Percentiles rank a stretch among this genome's conserved stretches.
These are phyloP conservation scores for Galaxea fascicularis DNA, from an alignment of 92 coral and sea anemone genomes.

Conservation along the genomic window DNA sequence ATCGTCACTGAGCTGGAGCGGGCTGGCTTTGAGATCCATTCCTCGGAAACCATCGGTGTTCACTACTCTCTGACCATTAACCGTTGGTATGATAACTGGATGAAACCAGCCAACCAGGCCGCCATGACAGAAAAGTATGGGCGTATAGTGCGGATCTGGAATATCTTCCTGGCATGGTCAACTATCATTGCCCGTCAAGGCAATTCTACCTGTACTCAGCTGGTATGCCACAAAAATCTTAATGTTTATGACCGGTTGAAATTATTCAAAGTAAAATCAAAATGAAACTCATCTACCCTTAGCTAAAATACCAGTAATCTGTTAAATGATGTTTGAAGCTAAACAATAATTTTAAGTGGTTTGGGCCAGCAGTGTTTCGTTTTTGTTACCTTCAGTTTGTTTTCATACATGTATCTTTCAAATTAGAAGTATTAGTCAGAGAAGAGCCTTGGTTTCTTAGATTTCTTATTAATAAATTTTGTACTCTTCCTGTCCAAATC, in stretches of 20 bases:
- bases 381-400: background rate
- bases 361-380: background rate
- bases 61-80: conserved; percentile 96
- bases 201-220: conserved; percentile 93
- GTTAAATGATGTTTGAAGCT: background rate
- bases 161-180: conserved; percentile 97
- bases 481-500: background rate
- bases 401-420: background rate
- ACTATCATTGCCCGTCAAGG: conserved; percentile 98
- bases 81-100: conserved; percentile 98
- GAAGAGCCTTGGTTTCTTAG: background rate
- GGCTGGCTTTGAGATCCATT: conserved; percentile 96
- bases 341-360: background rate
- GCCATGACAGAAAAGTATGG: conserved; percentile 84
- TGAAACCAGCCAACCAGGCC: conserved; percentile 82
- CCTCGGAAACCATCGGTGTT: conserved; percentile 92
- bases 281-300: conserved; percentile 24
- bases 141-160: conserved; percentile 91
- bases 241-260: conserved; percentile 91
- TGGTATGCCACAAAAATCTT: conserved; percentile 98
- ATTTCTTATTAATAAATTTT: conserved; percentile 16
- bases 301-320: background rate
- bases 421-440: background rate
- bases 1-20: conserved; percentile 87
- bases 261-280: conserved; percentile 80